Conservation (phyloP, 2,888 invertebrate genomes). For the Dyspetes luteomarginatus region DNA sequence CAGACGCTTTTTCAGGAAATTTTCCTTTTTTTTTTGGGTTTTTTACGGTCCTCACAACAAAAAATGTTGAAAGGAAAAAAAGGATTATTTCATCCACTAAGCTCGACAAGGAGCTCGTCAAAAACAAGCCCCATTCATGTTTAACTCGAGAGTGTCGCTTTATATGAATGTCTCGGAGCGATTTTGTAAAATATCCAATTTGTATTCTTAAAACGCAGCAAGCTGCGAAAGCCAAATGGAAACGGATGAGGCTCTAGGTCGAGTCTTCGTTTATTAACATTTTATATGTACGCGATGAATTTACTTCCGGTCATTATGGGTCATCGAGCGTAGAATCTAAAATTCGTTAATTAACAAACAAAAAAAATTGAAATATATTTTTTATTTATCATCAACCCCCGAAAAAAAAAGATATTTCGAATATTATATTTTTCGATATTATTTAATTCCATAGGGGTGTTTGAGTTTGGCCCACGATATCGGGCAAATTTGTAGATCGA, state of each 20-base stretch:
- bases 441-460: too few relatives aligned
- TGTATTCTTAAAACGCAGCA: constrained; percentile 39
- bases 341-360: background rate
- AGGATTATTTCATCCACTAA: background rate
- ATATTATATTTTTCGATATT: too few relatives aligned
- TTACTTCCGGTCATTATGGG: constrained; percentile 7
- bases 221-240: background rate
- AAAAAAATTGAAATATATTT: background rate
- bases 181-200: constrained; percentile 22
- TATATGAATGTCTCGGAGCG: background rate
- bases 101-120: background rate
- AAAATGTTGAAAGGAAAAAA: background rate
- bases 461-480: too few relatives aligned
- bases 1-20: background rate
- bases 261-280: background rate
- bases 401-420: too few relatives aligned
- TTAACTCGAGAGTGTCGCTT: too few relatives aligned
- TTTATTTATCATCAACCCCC: too few relatives aligned
- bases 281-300: background rate
- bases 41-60: background rate
- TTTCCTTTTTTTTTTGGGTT: background rate
- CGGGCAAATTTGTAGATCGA: too few relatives aligned
- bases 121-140: too few relatives aligned
- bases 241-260: constrained; percentile 26
- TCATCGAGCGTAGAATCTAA: background rate